Conservation (phyloP, 2,888 invertebrate genomes). For the Diaperis boleti region DNA sequence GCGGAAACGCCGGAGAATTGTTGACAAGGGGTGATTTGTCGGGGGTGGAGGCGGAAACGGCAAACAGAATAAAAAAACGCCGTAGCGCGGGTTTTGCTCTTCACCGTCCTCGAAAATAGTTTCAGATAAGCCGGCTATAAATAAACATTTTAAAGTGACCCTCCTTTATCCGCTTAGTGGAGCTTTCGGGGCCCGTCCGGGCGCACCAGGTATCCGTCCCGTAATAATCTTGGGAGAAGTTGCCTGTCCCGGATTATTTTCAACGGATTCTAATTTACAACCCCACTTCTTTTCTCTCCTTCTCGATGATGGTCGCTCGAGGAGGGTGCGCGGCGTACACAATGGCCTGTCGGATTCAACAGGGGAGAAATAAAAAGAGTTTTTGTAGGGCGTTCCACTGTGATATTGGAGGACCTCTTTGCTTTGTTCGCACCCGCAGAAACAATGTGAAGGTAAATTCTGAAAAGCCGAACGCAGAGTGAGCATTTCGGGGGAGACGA, state of each 20-base stretch:
- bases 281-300: not conserved
- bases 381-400: conserved; percentile 26
- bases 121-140: conserved; percentile 51
- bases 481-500: too few species aligned
- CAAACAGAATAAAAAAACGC: not conserved
- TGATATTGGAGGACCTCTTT: conserved; percentile 21
- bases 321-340: conserved; percentile 21
- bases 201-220: conserved; percentile 1
- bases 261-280: conserved; percentile 13
- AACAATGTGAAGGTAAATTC: conserved; percentile 21
- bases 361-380: conserved; percentile 12
- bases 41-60: not conserved
- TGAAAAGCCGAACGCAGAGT: not conserved
- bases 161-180: conserved; percentile 50
- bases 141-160: conserved; percentile 54
- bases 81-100: not conserved
- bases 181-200: conserved; percentile 19
- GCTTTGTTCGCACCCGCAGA: conserved; percentile 13
- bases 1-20: not conserved
- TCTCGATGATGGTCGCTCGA: conserved; percentile 15
- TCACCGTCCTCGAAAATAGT: too few species aligned
- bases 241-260: not conserved
- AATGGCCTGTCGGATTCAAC: conserved; percentile 17
- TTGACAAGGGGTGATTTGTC: conserved; percentile 4
- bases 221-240: not conserved